A percentile compares a stretch with the other conserved stretches of the same genome.
These are phyloP conservation scores for Phalacrocorax pelagicus DNA, from an alignment of 2,113 vertebrate genomes.

Conservation along the genomic window DNA sequence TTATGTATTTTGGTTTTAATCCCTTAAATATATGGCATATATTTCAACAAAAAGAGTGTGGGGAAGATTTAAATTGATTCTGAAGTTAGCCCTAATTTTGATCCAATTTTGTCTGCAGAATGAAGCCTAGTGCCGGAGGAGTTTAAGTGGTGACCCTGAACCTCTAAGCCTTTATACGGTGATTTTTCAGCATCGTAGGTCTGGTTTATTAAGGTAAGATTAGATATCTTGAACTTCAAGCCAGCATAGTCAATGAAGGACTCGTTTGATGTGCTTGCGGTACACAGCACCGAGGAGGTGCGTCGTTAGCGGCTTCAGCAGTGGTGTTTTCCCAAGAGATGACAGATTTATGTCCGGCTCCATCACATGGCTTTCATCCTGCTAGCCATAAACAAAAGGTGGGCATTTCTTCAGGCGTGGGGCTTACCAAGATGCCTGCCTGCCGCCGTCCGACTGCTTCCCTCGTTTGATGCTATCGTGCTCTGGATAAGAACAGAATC, in stretches of 20 bases:
- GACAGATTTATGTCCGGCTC: not conserved
- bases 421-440: not conserved
- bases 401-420: constrained; percentile 16
- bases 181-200: not conserved
- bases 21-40: not conserved
- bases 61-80: not conserved
- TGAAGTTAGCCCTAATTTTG: not conserved
- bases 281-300: not conserved
- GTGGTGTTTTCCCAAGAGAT: constrained; percentile 21
- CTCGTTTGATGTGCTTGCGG: constrained; percentile 31
- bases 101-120: not conserved
- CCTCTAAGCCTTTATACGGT: not conserved
- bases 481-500: not conserved
- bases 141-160: not conserved
- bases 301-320: not conserved
- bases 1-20: not conserved
- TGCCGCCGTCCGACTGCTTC: accelerated
- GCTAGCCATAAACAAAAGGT: constrained; percentile 44
- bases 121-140: not conserved
- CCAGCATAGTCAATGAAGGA: constrained; percentile 56
- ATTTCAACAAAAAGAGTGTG: not conserved
- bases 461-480: not conserved
- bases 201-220: constrained; percentile 36
- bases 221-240: constrained; percentile 40
- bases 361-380: not conserved